Evolutionary conservation across 2,888 invertebrate genomes (phyloP), one percentile per base, ranked within the genome.

Genomic region (Napeogenes sylphis): DNA sequence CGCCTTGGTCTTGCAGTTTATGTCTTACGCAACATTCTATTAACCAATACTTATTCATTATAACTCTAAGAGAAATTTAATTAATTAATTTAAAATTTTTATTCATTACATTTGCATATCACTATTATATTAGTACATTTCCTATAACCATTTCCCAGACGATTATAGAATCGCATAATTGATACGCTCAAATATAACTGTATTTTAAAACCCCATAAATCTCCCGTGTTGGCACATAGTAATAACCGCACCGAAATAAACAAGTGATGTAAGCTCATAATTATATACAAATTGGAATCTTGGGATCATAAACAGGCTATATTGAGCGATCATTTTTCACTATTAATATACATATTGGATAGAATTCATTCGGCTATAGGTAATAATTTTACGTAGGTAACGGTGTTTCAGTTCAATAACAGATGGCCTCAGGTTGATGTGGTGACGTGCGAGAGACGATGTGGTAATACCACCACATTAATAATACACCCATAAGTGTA

Each of bases 1-100:
- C 90, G 90, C 84, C 83, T 75, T 77, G 77, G 77, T 78, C 82
- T 80, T 76, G 75, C 74, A 77, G 81, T 78, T 82, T 74, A 80
- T 83, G 87, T 89, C 88, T 88, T 88, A 88, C 87, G 87, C 84
- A 85, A 80, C 82, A 72, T 73, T 68, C 75, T 73, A 73, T 73
- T 73, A 74, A 72, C 71, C 30, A 10, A 30, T 30, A 51, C 10
- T 6, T 12, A 42, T 10, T 42, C 12, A 10, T 12, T 3, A 2
- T 10, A 42, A 6, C 42, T 42, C 42, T 10, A 10, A 12, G 10
- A 42, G 3, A 10, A 12, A 42, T 42, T 10, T 12, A 3, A 42
- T 42, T 42, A 42, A 42, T 42, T 42, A 42, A 42, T 10, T 12
- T 42, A 2, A 10, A 10, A 42, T 42, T 42, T 10, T 42, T 42